These are phyloP conservation scores for Callipepla californica DNA, from an alignment of 2,113 vertebrate genomes.

Conservation along the genomic window DNA sequence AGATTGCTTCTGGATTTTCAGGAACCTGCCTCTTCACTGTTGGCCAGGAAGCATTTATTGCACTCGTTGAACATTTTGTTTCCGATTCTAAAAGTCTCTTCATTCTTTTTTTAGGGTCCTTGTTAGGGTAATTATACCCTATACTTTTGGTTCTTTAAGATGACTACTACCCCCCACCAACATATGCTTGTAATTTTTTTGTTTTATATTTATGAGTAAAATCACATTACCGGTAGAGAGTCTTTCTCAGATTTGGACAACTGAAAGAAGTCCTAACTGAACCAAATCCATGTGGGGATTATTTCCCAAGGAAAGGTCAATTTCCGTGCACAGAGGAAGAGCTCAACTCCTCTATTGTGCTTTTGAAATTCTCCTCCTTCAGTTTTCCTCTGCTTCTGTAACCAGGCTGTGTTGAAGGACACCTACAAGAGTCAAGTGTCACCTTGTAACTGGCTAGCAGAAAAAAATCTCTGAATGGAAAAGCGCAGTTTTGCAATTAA, in stretches of 20 bases:
- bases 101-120: background rate
- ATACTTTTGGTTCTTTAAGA: background rate
- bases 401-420: background rate
- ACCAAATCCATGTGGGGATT: background rate
- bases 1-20: background rate
- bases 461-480: slow-evolving; percentile 35
- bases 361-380: background rate
- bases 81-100: background rate
- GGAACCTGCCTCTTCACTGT: background rate
- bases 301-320: background rate
- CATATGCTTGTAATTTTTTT: background rate
- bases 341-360: background rate
- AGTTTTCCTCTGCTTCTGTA: background rate
- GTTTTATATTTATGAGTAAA: background rate
- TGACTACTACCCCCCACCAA: background rate
- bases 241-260: background rate
- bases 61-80: background rate
- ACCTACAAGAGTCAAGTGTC: slow-evolving; percentile 47
- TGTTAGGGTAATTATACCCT: background rate
- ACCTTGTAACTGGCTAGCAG: background rate
- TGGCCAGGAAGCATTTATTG: background rate
- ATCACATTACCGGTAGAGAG: background rate
- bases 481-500: slow-evolving; percentile 40
- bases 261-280: background rate
- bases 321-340: background rate